These are phyloP conservation scores for Corella eumyota DNA, from an alignment of 23 tunicate species.

Conservation along the genomic window DNA sequence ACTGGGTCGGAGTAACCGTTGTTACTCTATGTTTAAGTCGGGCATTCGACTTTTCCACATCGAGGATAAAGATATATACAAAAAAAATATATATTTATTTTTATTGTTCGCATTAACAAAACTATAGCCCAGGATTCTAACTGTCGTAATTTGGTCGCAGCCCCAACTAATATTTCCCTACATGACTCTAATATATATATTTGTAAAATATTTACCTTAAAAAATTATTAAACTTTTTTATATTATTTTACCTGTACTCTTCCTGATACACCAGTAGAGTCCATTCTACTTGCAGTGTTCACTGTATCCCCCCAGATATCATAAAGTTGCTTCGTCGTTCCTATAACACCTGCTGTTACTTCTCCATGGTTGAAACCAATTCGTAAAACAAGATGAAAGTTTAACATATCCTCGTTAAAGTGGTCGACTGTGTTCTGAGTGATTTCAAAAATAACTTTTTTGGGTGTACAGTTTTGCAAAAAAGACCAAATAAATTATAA, in stretches of 20 bases:
- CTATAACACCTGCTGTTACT: slow-evolving; percentile 96
- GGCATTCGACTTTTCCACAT: too few species aligned
- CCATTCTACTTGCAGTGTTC: slow-evolving; percentile 94
- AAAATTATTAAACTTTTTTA: too few species aligned
- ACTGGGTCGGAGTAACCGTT: too few species aligned
- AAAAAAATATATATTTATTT: too few species aligned
- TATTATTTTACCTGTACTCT: slow-evolving; percentile 71
- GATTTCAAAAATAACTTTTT: neutral
- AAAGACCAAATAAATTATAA: neutral
- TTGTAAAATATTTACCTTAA: too few species aligned
- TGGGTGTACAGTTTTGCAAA: neutral
- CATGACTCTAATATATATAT: too few species aligned
- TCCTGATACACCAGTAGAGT: slow-evolving; percentile 83
- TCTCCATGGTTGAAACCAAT: slow-evolving; percentile 97
- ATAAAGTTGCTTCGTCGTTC: slow-evolving; percentile 74
- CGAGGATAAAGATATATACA: too few species aligned
- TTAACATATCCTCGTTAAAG: slow-evolving; percentile 83
- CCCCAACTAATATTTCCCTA: too few species aligned
- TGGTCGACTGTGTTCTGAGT: slow-evolving; percentile 48
- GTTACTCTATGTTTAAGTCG: too few species aligned
- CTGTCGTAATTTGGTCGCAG: too few species aligned
- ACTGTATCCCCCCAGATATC: slow-evolving; percentile 99
- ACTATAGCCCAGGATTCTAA: too few species aligned
- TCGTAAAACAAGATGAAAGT: slow-evolving; percentile 74
- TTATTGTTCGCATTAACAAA: too few species aligned